Conservation (phyloP, 2,113 vertebrate genomes). For the Vidua macroura region DNA sequence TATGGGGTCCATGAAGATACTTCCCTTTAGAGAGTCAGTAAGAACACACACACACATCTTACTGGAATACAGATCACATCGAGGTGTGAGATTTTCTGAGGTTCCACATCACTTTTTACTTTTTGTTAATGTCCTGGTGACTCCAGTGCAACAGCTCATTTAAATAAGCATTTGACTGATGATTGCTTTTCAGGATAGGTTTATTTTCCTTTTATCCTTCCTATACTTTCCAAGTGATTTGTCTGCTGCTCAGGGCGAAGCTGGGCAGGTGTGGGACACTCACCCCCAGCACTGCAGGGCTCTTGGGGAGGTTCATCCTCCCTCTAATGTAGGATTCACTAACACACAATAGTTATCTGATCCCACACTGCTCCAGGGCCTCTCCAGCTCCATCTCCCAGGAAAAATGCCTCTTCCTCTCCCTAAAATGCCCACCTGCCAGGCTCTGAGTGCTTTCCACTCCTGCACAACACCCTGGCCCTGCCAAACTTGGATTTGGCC, state of each 20-base stretch:
- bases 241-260: background rate
- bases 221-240: background rate
- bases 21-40: background rate
- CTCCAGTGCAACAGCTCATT: background rate
- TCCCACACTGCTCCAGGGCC: background rate
- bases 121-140: background rate
- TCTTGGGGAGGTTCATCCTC: background rate
- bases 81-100: background rate
- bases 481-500: background rate
- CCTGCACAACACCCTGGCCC: background rate
- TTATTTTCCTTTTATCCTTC: background rate
- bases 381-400: background rate
- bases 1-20: background rate
- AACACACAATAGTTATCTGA: too few relatives aligned
- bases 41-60: background rate
- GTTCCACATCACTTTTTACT: background rate
- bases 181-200: background rate
- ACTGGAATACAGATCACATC: background rate
- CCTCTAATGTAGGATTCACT: background rate
- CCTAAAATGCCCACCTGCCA: accelerated
- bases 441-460: background rate
- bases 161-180: background rate
- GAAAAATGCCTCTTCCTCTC: background rate
- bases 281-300: background rate
- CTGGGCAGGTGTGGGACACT: background rate